Evolutionary conservation across 2,113 vertebrate genomes (phyloP).

Genomic region (Perognathus longimembris): DNA sequence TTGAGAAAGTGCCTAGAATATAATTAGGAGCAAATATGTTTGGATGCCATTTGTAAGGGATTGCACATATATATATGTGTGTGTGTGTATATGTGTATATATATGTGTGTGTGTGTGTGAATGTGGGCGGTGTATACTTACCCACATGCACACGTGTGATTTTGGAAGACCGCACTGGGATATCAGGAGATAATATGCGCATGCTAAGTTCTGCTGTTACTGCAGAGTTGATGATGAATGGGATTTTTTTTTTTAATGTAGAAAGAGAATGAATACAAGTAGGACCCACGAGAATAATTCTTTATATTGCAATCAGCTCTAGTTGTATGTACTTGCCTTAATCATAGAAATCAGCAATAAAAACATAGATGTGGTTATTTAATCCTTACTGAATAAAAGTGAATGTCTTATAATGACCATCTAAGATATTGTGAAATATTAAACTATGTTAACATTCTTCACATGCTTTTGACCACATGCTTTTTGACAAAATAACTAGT

Average conservation of each 20-base stretch:
- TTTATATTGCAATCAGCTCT: constrained; percentile 87
- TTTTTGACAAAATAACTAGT: constrained; percentile 51
- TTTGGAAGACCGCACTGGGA: constrained; percentile 74
- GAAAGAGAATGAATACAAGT: constrained; percentile 86
- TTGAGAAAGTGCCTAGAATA: constrained; percentile 39
- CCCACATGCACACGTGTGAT: background rate
- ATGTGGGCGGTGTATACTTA: background rate
- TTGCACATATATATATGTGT: background rate
- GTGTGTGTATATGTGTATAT: background rate
- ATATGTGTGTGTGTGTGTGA: background rate
- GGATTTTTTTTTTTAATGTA: constrained; percentile 84
- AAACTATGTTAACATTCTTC: constrained; percentile 55
- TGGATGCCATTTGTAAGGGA: constrained; percentile 38
- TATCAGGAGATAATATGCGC: constrained; percentile 67
- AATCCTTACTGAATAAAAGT: constrained; percentile 83
- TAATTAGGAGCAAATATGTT: constrained; percentile 15
- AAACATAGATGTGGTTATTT: constrained; percentile 84
- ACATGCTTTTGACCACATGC: constrained; percentile 62
- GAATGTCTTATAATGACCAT: constrained; percentile 60
- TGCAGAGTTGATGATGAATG: constrained; percentile 87
- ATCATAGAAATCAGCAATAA: constrained; percentile 84
- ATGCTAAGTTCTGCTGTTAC: constrained; percentile 75
- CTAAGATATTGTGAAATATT: constrained; percentile 73
- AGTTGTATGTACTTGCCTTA: constrained; percentile 85
- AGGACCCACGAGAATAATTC: constrained; percentile 86